A percentile compares a stretch with the other conserved stretches of the same genome.
Evolutionary conservation across 2,888 invertebrate species (phyloP).

Genomic region (Gastracanthus pulcherrimus): DNA sequence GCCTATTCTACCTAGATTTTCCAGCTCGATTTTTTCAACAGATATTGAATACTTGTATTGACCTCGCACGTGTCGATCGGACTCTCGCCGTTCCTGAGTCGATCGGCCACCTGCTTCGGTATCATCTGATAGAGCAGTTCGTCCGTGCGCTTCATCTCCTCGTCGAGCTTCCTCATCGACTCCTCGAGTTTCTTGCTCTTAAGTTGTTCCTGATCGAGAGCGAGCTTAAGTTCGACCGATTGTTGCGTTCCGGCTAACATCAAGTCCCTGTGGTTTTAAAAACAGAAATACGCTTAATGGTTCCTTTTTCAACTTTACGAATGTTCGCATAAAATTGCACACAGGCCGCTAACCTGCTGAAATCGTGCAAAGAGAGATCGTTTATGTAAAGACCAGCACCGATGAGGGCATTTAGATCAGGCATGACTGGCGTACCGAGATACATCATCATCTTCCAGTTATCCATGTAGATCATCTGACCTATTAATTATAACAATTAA

Average conservation of each 20-base stretch:
- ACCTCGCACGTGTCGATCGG: constrained; percentile 99
- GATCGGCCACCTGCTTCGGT: constrained; percentile 97
- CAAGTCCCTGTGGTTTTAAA: constrained; percentile 83
- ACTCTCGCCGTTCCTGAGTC: constrained; percentile 94
- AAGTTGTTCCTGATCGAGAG: constrained; percentile 96
- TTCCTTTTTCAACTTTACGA: not conserved
- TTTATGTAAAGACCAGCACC: constrained; percentile 97
- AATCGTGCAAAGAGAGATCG: constrained; percentile 99
- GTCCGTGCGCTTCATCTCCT: constrained; percentile 97
- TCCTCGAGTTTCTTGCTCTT: constrained; percentile 97
- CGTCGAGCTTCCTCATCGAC: constrained; percentile 96
- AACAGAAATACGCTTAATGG: constrained; percentile 56
- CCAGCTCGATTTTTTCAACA: no score
- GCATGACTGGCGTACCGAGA: constrained; percentile 97
- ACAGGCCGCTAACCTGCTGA: constrained; percentile 94
- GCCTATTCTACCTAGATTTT: no score
- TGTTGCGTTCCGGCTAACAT: constrained; percentile 98
- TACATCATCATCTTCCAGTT: constrained; percentile 99
- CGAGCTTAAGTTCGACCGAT: constrained; percentile 96
- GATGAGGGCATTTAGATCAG: constrained; percentile 94
- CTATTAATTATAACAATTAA: constrained; percentile 77
- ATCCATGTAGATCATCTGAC: constrained; percentile 99
- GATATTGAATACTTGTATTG: constrained; percentile 53
- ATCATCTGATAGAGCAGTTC: constrained; percentile 99
- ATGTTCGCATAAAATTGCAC: not conserved